A percentile compares a stretch with the other conserved stretches of the same genome.
These are phyloP conservation scores for Pyrochroa serraticornis DNA, from an alignment of 2,888 invertebrate species.

Conservation along the genomic window DNA sequence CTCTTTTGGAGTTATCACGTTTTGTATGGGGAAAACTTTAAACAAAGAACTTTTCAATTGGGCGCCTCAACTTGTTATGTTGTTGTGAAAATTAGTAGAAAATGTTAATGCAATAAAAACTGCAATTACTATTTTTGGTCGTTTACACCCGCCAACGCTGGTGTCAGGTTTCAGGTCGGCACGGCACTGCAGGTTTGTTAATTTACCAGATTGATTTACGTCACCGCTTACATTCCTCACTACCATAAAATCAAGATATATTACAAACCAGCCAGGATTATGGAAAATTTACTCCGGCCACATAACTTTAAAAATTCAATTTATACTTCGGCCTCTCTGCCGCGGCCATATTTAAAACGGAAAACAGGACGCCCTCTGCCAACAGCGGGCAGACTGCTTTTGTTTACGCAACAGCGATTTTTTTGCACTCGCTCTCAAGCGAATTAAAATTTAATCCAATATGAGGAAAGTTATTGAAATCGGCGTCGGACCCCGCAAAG, in stretches of 20 bases:
- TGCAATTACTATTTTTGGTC: conserved; percentile 15
- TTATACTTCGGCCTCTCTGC: conserved; percentile 22
- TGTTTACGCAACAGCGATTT: conserved; percentile 5
- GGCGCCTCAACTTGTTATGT: no score
- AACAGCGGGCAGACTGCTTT: no score
- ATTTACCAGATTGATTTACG: conserved; percentile 56
- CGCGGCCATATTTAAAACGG: not conserved
- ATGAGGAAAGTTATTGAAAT: conserved; percentile 10
- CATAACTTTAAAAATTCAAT: conserved; percentile 41
- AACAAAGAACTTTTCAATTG: no score
- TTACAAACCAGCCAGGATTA: conserved; percentile 47
- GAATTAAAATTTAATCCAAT: conserved; percentile 23
- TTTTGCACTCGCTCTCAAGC: conserved; percentile 9
- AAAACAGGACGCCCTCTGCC: no score
- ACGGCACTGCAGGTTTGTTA: conserved; percentile 46
- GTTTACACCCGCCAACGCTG: conserved; percentile 15
- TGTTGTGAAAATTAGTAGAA: no score
- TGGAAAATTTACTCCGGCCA: conserved; percentile 46
- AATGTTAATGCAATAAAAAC: no score
- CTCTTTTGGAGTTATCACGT: no score
- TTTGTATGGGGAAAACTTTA: no score
- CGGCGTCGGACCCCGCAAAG: not conserved
- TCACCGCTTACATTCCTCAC: conserved; percentile 53
- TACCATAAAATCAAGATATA: conserved; percentile 55
- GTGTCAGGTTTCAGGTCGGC: conserved; percentile 31